Base-by-base conservation (phyloP, 2,797 vertebrate species). In the Protonibea diacanthus region DNA sequence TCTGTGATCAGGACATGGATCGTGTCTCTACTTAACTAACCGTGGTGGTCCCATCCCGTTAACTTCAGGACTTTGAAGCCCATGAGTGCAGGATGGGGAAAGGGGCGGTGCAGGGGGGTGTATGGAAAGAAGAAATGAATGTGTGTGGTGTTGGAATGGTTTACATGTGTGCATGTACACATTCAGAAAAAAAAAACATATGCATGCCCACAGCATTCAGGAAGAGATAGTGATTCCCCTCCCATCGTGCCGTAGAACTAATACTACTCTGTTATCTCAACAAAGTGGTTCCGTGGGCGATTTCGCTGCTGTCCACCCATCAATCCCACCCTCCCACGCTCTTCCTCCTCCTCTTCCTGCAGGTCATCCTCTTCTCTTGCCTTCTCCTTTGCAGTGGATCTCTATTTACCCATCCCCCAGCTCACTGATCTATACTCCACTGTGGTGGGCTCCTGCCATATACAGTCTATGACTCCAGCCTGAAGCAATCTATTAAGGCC, bases 1-100 rank as follows among this genome's bases (percentile, higher is more conserved):
- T 71, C 87, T 92, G 82, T 89, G 88, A 92, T 91, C 89, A 89
- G 82, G 90, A 86, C 85, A 91, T 87, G 84, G 87, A 91, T 88
- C 86, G 57, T 72, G 84, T 85, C 81, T 80, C 82, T 42, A 86
- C 83, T 86, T 86, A 92, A 93, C 86, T 66, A 91, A 92, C 85
- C 68, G 33, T 89, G 82, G 69, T 76, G 76, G 85, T 87, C 85
- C 81, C 81, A 63, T 88, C 82, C 76, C 53, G 67, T 85, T 81
- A 75, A 74, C 74, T 71, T 67, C 61, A 20, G n/a, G 47, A 72
- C 85, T 86, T 86, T 89, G 86, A 86, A 84, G 83, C 74, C 76
- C 0, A 17, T 42, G 68, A 67, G 61, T 40, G 78, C 59, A 62
- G 78, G 72, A 70, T 2, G 13, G 62, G 3, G 13, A 38, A 10